Conservation (phyloP, 2,797 vertebrate genomes). For the Alosa sapidissima region DNA sequence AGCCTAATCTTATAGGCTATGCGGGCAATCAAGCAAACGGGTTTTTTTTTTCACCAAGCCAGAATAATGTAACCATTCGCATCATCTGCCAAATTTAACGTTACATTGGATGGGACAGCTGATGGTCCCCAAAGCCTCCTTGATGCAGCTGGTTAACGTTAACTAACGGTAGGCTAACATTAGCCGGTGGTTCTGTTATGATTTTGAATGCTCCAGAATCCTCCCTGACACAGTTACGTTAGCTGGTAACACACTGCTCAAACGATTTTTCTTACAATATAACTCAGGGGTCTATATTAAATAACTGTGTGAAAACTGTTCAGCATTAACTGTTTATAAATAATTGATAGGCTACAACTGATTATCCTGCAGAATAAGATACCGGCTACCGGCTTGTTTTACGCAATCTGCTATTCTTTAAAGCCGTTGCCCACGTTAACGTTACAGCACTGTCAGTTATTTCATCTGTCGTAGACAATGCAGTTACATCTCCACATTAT, state of each 20-base stretch:
- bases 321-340: neutral
- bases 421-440: neutral
- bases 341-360: neutral
- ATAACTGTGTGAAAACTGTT: no score
- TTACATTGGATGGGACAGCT: neutral
- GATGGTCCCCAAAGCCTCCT: neutral
- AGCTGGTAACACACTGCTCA: neutral
- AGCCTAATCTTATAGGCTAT: no score
- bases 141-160: neutral
- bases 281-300: no score
- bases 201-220: neutral
- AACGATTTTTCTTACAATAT: neutral
- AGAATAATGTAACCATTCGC: neutral
- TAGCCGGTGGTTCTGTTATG: neutral
- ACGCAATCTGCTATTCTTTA: conserved; percentile 16
- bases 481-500: neutral
- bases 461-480: neutral
- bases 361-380: neutral
- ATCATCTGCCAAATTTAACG: neutral
- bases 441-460: neutral
- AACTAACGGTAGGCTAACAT: neutral
- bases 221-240: neutral
- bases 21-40: neutral
- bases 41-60: neutral
- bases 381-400: neutral